Base-by-base conservation (phyloP, 2,797 vertebrate species). In the Falco novaeseelandiae region DNA sequence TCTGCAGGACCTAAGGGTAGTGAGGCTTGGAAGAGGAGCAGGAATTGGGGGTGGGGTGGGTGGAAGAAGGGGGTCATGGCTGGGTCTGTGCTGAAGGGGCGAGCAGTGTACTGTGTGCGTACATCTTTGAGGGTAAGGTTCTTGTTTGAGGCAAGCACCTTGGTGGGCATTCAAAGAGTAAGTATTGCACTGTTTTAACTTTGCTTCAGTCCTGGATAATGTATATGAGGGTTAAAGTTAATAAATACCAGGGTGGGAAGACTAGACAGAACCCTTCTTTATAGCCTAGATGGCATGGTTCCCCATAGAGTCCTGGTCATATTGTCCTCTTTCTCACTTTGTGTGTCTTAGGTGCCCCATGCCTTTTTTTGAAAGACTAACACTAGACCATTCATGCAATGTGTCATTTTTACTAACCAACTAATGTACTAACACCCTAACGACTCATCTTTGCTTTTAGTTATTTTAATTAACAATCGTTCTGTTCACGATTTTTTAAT, bases 391-490 rank as follows among this genome's bases (percentile, higher is more conserved):
- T 99, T 99, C 99, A 99, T 99, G 98, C 97, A 98, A 98, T 99
- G 98, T 99, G 98, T 99, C 99, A 99, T 99, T 98, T 97, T 99
- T 99, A 99, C 99, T 99, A 99, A 98, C 98, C 98, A 98, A 99
- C 99, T 99, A 99, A 99, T 99, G 99, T 99, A 99, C 99, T 99
- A 99, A 99, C 99, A 99, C 99, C 99, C 99, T 99, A 98, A 99
- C 98, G 98, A 98, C 99, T 98, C 99, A 99, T 99, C 99, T 96
- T 99, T 99, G 98, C 97, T 99, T 99, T 99, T 98, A 97, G 97
- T 98, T 98, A 98, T 98, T 99, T 99, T 99, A 99, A 99, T 97
- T 98, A 99, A 99, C 98, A 98, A 98, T 98, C 98, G 98, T 98
- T 98, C 97, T 99, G 98, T 98, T 99, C 98, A 99, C 98, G 90